Conservation (phyloP, 2,113 vertebrate genomes). For the Isichthys henryi region DNA sequence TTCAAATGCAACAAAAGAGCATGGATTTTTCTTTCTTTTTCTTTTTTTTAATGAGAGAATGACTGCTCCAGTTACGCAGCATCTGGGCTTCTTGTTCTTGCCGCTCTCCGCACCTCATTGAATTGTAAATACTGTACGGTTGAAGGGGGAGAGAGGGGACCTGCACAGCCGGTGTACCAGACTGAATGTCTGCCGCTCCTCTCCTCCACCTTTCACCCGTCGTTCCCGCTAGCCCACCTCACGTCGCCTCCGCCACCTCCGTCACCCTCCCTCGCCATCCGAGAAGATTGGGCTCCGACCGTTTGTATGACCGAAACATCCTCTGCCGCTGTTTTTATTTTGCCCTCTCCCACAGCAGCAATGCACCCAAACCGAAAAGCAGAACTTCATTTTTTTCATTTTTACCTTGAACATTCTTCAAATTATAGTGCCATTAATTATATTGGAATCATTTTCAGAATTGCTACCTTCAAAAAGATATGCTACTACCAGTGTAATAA, state of each 20-base stretch:
- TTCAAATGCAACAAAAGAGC: slow-evolving; percentile 2
- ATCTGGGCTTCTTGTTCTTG: slow-evolving; percentile 37
- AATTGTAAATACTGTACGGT: slow-evolving; percentile 47
- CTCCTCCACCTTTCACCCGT: slow-evolving; percentile 31
- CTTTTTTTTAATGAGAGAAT: slow-evolving; percentile 7
- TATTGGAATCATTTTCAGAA: not conserved
- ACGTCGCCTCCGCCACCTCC: not conserved
- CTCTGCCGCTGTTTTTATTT: not conserved
- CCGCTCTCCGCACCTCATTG: slow-evolving; percentile 45
- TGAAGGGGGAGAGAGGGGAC: slow-evolving; percentile 18
- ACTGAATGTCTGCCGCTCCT: slow-evolving; percentile 34
- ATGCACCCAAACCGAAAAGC: not conserved
- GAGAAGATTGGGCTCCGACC: not conserved
- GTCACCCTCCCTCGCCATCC: not conserved
- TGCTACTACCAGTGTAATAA: not conserved
- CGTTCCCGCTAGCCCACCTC: not conserved
- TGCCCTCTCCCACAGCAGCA: not conserved
- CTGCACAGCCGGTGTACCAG: slow-evolving; percentile 32
- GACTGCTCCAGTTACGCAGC: slow-evolving; percentile 23
- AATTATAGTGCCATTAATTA: not conserved
- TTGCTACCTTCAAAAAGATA: not conserved
- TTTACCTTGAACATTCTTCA: not conserved
- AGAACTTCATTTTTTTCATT: not conserved
- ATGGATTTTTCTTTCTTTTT: not conserved
- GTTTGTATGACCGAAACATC: not conserved